Base-by-base conservation (phyloP, 2,113 vertebrate genomes). In the Suncus etruscus region DNA sequence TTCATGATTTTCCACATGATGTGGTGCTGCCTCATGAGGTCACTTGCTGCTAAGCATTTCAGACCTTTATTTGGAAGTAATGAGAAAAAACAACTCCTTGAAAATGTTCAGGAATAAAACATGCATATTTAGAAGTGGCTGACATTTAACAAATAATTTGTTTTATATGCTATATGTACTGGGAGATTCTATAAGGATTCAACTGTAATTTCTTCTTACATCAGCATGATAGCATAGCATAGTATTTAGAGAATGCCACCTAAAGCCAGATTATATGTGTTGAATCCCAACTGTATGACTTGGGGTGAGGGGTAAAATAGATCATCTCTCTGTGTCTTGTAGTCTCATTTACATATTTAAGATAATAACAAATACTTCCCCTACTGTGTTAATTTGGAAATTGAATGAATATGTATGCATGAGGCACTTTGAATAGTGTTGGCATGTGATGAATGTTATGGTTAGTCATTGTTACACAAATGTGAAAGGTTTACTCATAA, bases 1-100 rank as follows among this genome's bases (percentile, higher is more conserved):
- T 82, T 92, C 78, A 50, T 82, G 78, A 94, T 91, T 92, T 93
- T 85, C 75, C 68, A 86, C 47, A n/a, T 73, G 83, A 91, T 84
- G 93, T 29, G 75, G 70, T 94, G 66, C 61, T 69, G 47, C 73
- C 93, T 93, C 80, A 90, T 83, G 50, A 90, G 66, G 32, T 80
- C 63, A 77, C 86, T 93, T 88, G 63, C 89, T 91, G 63, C 63
- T 69, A 77, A 90, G 31, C 48, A 69, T 79, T 75, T 90, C 88
- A 89, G 50, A 75, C 27, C 83, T 91, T 91, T 92, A 91, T 84
- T 84, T 93, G 68, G 39, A 63, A 93, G 15, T 75, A 92, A 92
- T 91, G 77, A 94, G 58, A 47, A 88, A 39, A 88, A 88, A 80
- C 50, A 92, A 83, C 20, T 89, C 14, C 83, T 86, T 94, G 15